phyloP scores from a whole-genome alignment of 2,113 vertebrate genomes.

The Micronycteris hirsuta region DNA sequence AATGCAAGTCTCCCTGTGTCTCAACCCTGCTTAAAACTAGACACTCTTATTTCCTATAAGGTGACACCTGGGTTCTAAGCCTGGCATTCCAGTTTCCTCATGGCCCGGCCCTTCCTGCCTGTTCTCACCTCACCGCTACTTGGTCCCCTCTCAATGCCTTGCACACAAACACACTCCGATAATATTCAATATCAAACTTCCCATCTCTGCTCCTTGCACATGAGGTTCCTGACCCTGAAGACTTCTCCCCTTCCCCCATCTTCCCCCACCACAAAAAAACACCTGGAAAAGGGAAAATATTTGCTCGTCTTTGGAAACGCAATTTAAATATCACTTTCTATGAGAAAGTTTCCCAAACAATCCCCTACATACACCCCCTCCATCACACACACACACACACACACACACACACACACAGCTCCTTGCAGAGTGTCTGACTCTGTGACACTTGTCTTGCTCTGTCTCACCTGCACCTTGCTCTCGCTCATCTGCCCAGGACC shows the following conservation, averaged over 20 bases:
- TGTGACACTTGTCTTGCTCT: accelerated
- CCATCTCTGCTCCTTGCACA: neutral
- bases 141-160: neutral
- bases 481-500: neutral
- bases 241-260: neutral
- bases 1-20: neutral
- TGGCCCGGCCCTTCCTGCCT: neutral
- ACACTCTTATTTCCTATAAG: neutral
- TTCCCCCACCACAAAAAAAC: neutral
- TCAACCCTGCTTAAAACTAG: neutral
- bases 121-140: neutral
- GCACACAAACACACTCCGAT: too few relatives aligned
- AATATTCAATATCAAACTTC: neutral
- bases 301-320: neutral
- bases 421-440: neutral
- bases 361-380: accelerated
- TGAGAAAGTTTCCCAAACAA: neutral
- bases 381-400: neutral
- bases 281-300: neutral
- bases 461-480: neutral
- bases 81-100: neutral
- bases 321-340: neutral
- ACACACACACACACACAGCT: neutral
- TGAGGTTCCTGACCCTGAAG: neutral
- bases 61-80: neutral